These are phyloP conservation scores for Halichondria panicea DNA, from an alignment of 37 sponge, comb jelly and placozoan species.

Conservation along the genomic window DNA sequence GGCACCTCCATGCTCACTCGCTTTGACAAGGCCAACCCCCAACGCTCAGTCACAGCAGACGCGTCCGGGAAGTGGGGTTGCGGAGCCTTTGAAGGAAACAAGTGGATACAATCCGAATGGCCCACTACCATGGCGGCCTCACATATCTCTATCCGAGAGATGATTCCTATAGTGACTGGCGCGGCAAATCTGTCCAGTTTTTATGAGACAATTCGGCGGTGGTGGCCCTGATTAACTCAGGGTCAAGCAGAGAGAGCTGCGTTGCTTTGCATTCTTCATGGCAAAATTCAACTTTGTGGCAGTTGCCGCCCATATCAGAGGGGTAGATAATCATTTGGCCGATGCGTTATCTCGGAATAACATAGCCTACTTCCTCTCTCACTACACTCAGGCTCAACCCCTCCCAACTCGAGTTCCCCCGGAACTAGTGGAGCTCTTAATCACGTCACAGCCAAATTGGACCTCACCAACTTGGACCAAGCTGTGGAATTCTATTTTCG, in stretches of 20 bases:
- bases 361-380: constrained; percentile 3
- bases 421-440: constrained; percentile 12
- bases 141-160: constrained; percentile 2
- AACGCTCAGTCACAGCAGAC: too few species aligned
- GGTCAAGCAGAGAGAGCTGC: constrained; percentile 9
- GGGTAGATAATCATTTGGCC: constrained; percentile 4
- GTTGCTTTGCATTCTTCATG: constrained; percentile 6
- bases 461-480: not conserved
- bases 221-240: constrained; percentile 12
- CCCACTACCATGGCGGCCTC: not conserved
- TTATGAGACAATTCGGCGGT: constrained; percentile 6
- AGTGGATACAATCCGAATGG: constrained; percentile 9
- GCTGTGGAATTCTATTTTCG: not conserved
- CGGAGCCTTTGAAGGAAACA: not conserved
- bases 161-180: not conserved
- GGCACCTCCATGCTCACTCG: too few species aligned
- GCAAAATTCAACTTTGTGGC: not conserved
- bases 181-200: not conserved
- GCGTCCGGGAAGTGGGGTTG: too few species aligned
- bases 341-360: constrained; percentile 25
- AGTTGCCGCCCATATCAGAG: constrained; percentile 2
- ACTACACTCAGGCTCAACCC: constrained; percentile 2
- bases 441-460: constrained; percentile 16
- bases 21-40: too few species aligned
- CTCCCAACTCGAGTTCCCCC: not conserved